A percentile compares a stretch with the other conserved stretches of the same genome.
Conservation (phyloP, 2,888 invertebrate species). For the Caenorhabditis doughertyi region DNA sequence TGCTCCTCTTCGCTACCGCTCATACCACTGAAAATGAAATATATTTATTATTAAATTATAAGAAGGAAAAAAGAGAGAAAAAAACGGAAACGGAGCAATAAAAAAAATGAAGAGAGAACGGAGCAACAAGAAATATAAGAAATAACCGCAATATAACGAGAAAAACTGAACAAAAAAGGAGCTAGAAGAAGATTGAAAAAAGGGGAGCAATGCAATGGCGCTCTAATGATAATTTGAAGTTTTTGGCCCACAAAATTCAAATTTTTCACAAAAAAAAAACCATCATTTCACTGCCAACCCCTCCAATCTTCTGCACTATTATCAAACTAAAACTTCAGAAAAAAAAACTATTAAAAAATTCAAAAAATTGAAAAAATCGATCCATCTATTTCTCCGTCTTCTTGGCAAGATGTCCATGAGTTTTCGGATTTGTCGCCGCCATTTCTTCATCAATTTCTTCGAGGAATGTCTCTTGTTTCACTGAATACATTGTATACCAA, state of each 20-base stretch:
- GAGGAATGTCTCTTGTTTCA: slow-evolving; percentile 93
- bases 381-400: slow-evolving; percentile 7
- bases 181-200: too few relatives aligned
- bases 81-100: slow-evolving; percentile 6
- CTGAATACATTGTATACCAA: slow-evolving; percentile 90
- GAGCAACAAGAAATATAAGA: slow-evolving; percentile 1
- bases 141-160: too few relatives aligned
- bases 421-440: slow-evolving; percentile 75
- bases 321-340: background rate
- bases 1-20: slow-evolving; percentile 60
- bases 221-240: too few relatives aligned
- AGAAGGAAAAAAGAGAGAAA: background rate
- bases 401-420: slow-evolving; percentile 72
- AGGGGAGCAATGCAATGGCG: too few relatives aligned
- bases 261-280: too few relatives aligned
- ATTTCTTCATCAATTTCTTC: slow-evolving; percentile 91
- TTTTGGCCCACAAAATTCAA: too few relatives aligned
- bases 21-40: slow-evolving; percentile 36
- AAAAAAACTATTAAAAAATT: background rate
- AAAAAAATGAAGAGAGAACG: slow-evolving; percentile 2
- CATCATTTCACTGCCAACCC: too few relatives aligned
- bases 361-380: background rate
- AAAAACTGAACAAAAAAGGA: too few relatives aligned
- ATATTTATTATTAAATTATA: background rate
- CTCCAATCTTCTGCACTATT: too few relatives aligned